These are phyloP conservation scores for Drosophila mayaguana DNA, from an alignment of 2,888 invertebrate genomes.

Conservation along the genomic window DNA sequence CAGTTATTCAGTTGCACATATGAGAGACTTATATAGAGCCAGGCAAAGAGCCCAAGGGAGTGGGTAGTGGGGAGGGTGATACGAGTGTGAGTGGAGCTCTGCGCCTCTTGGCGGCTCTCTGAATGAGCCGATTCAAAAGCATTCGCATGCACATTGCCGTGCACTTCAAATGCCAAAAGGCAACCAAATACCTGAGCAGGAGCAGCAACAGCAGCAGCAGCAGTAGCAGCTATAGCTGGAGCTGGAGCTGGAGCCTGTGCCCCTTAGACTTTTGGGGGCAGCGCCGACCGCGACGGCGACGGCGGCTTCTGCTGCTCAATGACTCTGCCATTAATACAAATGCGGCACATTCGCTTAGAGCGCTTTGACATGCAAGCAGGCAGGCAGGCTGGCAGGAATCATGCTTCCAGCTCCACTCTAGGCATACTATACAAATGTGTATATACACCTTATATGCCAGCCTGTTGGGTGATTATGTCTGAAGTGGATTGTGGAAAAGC, in stretches of 20 bases:
- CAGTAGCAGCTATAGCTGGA: background rate
- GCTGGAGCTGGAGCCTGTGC: background rate
- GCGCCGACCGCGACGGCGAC: background rate
- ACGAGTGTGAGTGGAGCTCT: background rate
- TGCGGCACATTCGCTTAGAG: conserved; percentile 68
- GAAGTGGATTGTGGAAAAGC: conserved; percentile 55
- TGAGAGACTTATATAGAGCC: background rate
- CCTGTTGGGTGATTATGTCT: conserved; percentile 59
- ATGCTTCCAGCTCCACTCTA: background rate
- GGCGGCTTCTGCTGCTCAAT: conserved; percentile 1
- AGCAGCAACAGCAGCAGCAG: conserved; percentile 6
- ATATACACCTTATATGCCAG: conserved; percentile 3
- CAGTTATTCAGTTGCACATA: conserved; percentile 50
- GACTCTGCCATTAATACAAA: conserved; percentile 64
- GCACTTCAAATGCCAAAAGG: conserved; percentile 72
- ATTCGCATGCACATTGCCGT: conserved; percentile 59
- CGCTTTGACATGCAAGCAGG: conserved; percentile 63
- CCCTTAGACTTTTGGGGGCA: background rate
- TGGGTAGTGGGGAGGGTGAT: background rate
- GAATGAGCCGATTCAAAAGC: conserved; percentile 46
- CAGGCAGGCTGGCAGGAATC: background rate
- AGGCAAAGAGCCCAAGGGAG: background rate
- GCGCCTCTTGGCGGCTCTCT: conserved; percentile 16
- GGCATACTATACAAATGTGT: conserved; percentile 1
- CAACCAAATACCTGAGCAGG: conserved; percentile 62